Evolutionary conservation across 2,888 invertebrate genomes (phyloP), one percentile per base, ranked within the genome.

Genomic region (Mythimna pallens): DNA sequence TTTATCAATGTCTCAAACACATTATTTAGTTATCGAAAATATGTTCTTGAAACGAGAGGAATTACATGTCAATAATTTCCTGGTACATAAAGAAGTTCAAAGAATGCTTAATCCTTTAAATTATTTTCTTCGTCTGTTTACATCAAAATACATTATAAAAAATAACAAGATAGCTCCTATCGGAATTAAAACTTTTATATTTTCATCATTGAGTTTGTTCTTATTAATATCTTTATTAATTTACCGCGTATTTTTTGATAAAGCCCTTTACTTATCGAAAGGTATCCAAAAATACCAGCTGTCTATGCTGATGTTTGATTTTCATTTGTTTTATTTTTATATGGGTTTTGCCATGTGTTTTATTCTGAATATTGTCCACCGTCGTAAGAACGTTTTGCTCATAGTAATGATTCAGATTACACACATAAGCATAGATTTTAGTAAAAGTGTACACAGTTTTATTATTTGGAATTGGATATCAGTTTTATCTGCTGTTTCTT

Each of bases 391-490:
- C 54, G 54, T 54, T 22, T 22, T 54, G 3, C 54, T 54, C 22
- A 22, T 54, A 10, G 22, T 54, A 2, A 54, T 54, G 9, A 54
- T 54, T 22, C 54, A 54, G 54, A 54, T 54, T 54, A 22, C 54
- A 54, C 54, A 54, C 12, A 54, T 8, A 10, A 22, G 12, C 10
- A 0, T 54, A 8, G 22, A 54, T 22, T 54, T 54, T 4, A 54
- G 54, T 12, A n/a, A 22, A 22, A 54, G n/a, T 54, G 54, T 20
- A 6, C 47, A 7, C 54, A 22, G 22, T 54, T n/a, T 10, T 54
- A 54, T 54, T 10, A 54, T 54, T 22, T 54, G 54, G 54, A 54
- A 54, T 54, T 54, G 54, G 54, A 54, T 54, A n/a, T 54, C 54
- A 12, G 54, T 54, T 54, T 54, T 54, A n/a, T 22, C 22, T 22